phyloP scores from a whole-genome alignment of 2,888 invertebrate species.

The Drosophila mercatorum region DNA sequence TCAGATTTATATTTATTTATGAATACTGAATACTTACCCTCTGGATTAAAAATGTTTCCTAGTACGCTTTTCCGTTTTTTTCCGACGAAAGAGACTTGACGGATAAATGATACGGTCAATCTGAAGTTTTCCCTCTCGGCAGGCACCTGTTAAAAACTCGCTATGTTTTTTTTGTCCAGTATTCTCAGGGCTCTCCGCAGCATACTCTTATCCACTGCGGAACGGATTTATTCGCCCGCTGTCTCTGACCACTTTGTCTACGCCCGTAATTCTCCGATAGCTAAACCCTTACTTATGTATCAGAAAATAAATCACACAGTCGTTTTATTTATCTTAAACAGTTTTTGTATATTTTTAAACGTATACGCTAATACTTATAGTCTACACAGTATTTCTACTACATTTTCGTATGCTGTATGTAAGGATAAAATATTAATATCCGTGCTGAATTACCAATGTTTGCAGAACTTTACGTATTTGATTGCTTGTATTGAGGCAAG shows the following conservation, averaged over 20 bases:
- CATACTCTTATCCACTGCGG: no score
- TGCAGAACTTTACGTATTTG: constrained; percentile 92
- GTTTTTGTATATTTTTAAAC: neutral
- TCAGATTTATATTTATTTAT: neutral
- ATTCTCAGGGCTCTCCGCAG: no score
- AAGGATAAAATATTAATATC: constrained; percentile 86
- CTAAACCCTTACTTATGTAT: neutral
- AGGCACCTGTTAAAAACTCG: no score
- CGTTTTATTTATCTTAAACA: neutral
- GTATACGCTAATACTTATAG: neutral
- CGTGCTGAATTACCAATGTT: constrained; percentile 92
- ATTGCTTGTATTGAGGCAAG: constrained; percentile 90
- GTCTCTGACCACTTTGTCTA: neutral
- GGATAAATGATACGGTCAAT: neutral
- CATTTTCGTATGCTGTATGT: neutral
- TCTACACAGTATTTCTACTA: neutral
- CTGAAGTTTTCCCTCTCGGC: neutral
- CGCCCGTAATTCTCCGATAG: neutral
- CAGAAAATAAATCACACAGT: neutral
- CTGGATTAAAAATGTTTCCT: neutral
- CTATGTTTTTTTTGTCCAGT: no score
- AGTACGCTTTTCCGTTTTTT: neutral
- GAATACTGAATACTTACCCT: no score
- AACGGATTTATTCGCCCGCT: no score
- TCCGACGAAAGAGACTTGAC: neutral